Percentiles rank a stretch among this genome's conserved stretches.
These are phyloP conservation scores for Zosterops lateralis DNA, from an alignment of 2,113 vertebrate genomes.

Conservation along the genomic window DNA sequence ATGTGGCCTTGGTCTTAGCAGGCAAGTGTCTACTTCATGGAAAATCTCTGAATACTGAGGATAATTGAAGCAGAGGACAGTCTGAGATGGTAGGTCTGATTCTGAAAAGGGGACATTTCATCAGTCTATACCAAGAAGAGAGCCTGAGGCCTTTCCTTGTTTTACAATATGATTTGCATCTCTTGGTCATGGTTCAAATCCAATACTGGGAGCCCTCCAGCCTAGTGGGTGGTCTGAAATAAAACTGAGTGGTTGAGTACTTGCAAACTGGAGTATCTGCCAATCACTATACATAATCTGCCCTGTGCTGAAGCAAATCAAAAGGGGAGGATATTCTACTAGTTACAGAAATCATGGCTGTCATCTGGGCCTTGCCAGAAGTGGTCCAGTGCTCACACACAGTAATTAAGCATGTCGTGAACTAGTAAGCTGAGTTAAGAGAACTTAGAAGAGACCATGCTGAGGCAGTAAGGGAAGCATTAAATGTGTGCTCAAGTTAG, in stretches of 20 bases:
- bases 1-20: not conserved
- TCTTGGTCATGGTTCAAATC: not conserved
- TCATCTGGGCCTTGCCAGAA: not conserved
- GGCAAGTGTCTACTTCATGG: not conserved
- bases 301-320: not conserved
- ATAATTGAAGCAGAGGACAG: not conserved
- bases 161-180: not conserved
- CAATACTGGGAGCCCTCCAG: not conserved
- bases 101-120: not conserved
- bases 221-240: not conserved
- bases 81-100: not conserved
- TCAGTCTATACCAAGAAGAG: not conserved
- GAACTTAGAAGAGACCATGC: not conserved
- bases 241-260: not conserved
- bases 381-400: not conserved
- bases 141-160: not conserved
- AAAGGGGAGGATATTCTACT: not conserved
- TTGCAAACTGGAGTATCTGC: not conserved
- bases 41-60: not conserved
- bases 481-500: not conserved
- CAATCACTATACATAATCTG: not conserved
- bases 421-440: not conserved
- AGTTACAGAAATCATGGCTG: not conserved
- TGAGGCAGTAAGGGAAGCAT: not conserved
- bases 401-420: not conserved